Percentiles rank a stretch among this genome's conserved stretches.
Conservation (phyloP, 2,113 vertebrate genomes). For the Tautogolabrus adspersus region DNA sequence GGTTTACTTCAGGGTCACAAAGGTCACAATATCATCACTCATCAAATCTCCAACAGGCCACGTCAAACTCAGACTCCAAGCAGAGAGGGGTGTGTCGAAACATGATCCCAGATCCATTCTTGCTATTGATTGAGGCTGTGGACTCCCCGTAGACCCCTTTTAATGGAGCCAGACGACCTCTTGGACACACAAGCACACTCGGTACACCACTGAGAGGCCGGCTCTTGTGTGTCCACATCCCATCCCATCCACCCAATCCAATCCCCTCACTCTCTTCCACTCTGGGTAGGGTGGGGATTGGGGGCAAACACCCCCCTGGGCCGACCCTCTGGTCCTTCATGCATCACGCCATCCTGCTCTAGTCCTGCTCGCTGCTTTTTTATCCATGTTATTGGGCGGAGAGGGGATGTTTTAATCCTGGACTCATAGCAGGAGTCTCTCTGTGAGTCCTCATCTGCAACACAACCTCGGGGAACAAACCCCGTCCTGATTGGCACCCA, state of each 20-base stretch:
- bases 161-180: constrained; percentile 79
- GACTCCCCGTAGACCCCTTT: constrained; percentile 74
- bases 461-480: constrained; percentile 46
- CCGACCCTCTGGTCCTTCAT: constrained; percentile 48
- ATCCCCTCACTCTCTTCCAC: constrained; percentile 8
- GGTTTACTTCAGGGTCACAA: constrained; percentile 44
- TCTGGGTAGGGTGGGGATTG: constrained; percentile 39
- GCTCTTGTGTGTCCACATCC: constrained; percentile 32
- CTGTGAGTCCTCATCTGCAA: constrained; percentile 50
- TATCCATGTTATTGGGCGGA: constrained; percentile 32
- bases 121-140: constrained; percentile 77
- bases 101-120: constrained; percentile 75
- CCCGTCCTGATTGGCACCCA: constrained; percentile 69
- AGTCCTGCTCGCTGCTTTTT: constrained; percentile 36
- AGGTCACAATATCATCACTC: constrained; percentile 44
- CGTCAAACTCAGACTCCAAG: constrained; percentile 42
- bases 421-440: constrained; percentile 59
- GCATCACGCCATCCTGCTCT: constrained; percentile 54
- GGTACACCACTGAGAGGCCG: constrained; percentile 42
- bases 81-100: constrained; percentile 42
- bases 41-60: constrained; percentile 33
- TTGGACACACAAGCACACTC: constrained; percentile 58
- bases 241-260: constrained; percentile 25
- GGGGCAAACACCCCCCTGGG: constrained; percentile 45
- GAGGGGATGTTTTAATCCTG: constrained; percentile 61